Evolutionary conservation across 2,113 vertebrate species (phyloP).

Genomic region (human (Homo sapiens)): GRCh38 chr15:53740001-53740500

Average conservation of each 20-base stretch:
- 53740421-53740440: too few relatives aligned
- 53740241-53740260: not conserved
- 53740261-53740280: not conserved
- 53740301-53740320: not conserved
- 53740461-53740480: too few relatives aligned
- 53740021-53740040: not conserved
- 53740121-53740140: not conserved
- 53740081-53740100: not conserved
- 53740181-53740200: not conserved
- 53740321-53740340: too few relatives aligned
- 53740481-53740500: too few relatives aligned
- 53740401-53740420: too few relatives aligned
- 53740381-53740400: too few relatives aligned
- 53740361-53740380: too few relatives aligned
- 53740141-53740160: not conserved
- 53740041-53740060: not conserved
- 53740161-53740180: not conserved
- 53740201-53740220: not conserved
- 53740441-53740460: too few relatives aligned
- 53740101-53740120: not conserved
- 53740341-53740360: too few relatives aligned
- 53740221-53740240: not conserved
- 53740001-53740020: constrained; percentile 37
- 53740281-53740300: not conserved
- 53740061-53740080: not conserved